Evolutionary conservation across 2,113 vertebrate genomes (phyloP).

Genomic region (Platichthys stellatus): DNA sequence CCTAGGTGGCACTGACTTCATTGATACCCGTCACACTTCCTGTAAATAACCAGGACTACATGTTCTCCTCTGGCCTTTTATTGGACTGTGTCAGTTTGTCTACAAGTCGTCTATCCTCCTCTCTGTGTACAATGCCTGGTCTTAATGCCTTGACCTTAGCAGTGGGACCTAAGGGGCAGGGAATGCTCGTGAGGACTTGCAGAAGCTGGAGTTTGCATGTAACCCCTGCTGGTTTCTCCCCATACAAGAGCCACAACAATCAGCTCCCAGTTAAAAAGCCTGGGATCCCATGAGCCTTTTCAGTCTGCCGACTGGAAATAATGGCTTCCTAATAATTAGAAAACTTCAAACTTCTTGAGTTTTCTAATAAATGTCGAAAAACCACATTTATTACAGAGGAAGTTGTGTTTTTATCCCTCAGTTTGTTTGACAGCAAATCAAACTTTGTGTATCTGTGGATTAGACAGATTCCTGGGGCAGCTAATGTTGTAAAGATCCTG

Average conservation of each 20-base stretch:
- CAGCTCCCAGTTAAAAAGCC: neutral
- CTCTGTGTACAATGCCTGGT: slow-evolving; percentile 33
- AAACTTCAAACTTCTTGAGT: no score
- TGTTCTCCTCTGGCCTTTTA: slow-evolving; percentile 6
- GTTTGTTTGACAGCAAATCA: no score
- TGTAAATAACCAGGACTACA: neutral
- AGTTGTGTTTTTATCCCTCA: no score
- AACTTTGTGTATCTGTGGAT: no score
- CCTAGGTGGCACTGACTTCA: neutral
- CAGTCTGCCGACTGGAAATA: no score
- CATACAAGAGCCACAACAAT: neutral
- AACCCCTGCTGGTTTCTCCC: slow-evolving; percentile 19
- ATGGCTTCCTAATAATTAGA: no score
- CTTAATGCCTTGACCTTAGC: slow-evolving; percentile 44
- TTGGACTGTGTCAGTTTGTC: slow-evolving; percentile 2
- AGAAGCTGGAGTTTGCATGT: slow-evolving; percentile 28
- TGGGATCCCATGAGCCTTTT: neutral
- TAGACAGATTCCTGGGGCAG: no score
- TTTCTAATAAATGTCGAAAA: no score
- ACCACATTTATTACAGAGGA: no score
- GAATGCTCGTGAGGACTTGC: slow-evolving; percentile 31
- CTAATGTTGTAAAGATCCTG: no score
- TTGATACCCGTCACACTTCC: neutral
- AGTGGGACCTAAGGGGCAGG: slow-evolving; percentile 26
- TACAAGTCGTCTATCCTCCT: neutral